Conservation (phyloP, 2,888 invertebrate genomes). For the Tipula unca region DNA sequence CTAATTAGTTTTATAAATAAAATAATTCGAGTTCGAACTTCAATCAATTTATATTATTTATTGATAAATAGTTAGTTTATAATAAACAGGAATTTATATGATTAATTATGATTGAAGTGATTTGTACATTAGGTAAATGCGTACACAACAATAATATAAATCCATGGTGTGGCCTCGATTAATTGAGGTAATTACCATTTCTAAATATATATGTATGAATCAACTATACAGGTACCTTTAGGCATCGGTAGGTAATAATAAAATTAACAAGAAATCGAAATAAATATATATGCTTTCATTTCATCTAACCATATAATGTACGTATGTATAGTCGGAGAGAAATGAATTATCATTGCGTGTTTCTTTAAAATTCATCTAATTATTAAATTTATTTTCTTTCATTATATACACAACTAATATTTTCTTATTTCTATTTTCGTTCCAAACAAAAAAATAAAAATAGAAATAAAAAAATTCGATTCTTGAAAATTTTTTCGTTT, state of each 20-base stretch:
- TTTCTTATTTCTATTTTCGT: neutral
- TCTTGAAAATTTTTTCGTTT: neutral
- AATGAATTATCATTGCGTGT: neutral
- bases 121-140: neutral
- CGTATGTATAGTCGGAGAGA: neutral
- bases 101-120: neutral
- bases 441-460: neutral
- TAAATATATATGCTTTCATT: neutral
- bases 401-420: neutral
- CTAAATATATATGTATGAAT: neutral
- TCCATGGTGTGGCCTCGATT: neutral
- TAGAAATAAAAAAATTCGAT: neutral
- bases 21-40: neutral
- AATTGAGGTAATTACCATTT: neutral
- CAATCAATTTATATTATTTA: neutral
- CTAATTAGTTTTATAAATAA: neutral
- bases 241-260: neutral
- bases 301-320: neutral
- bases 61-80: neutral
- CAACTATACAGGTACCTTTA: neutral
- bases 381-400: neutral
- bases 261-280: neutral
- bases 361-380: neutral
- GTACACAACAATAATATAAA: neutral
- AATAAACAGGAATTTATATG: neutral